Base-by-base conservation (phyloP, 2,113 vertebrate species). In the Petroica traversi region DNA sequence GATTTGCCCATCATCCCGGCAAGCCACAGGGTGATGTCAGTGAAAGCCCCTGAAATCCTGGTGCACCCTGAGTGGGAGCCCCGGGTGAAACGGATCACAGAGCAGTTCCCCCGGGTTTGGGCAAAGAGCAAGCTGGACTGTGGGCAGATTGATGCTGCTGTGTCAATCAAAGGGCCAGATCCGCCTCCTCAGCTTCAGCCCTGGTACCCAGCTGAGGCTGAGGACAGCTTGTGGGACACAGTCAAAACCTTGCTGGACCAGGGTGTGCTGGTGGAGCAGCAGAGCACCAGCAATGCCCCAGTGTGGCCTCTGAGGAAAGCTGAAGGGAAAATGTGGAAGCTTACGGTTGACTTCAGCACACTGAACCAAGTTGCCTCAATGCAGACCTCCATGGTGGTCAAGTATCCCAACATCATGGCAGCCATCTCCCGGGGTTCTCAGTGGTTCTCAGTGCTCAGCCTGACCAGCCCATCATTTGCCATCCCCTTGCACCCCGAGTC, bases 391-490 rank as follows among this genome's bases (percentile, higher is more conserved):
- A 1, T 3, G 0, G 79, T 80, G 58, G 51, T 75, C 83, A 97
- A 52, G 40, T 59, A 84, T 33, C 91, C 94, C 1, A 55, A 94
- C 25, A 31, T 93, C 40, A 51, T 94, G 83, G 79, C 64, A 12
- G 95, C 88, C 79, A 86, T 92, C 40, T 92, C 72, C 43, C 36
- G 0, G 51, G 92, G 95, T 7, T 96, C 96, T 0, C 3, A 96
- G 63, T 97, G 96, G 96, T 97, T 97, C 76, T 97, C 96, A 0
- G 96, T 97, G 91, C 96, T 97, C 79, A 94, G 55, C 59, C 83
- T 97, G 67, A 95, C 67, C 75, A 95, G 92, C 46, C 94, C 94
- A 0, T 94, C 75, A 3, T 24, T 97, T 0, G 96, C 96, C 55
- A 96, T 97, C 51, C 92, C 94, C 34, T 58, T 97, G 83, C 92